Evolutionary conservation across 37 sponge, comb jelly and placozoan genomes (phyloP), one percentile per base, ranked within the genome.

Genomic region (Dysidea cf. avara): DNA sequence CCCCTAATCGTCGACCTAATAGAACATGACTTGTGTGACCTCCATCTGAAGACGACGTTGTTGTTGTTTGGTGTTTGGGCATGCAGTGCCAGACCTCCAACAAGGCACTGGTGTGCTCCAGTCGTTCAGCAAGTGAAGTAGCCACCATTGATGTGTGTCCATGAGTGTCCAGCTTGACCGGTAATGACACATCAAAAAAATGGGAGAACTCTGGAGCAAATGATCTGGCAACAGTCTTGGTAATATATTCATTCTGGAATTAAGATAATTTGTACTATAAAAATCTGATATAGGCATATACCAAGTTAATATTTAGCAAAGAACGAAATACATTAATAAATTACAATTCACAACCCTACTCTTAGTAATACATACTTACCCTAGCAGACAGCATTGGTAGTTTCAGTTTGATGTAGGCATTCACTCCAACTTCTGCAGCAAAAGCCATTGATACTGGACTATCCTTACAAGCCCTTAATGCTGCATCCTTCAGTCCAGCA

Each of bases 201-300:
- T 83, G 76, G 20, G 84, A 87, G 31, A 82, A 77, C 32, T 91
- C 84, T 14, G 92, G 92, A 83, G 77, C 21, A 57, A 91, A 91
- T 26, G 63, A 69, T 5, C 68, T 73, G 56, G 90, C 78, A 68
- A 91, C 56, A 7, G 83, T 53, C 53, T 78, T 91, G n/a, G 92
- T 86, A 14, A 43, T 46, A 20, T 53, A 32, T 36, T 17, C 14
- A 26, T 64, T 22, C 75, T 81, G 57, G 29, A 21, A 66, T 46
- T 14, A 4, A 14, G 24, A 46, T 9, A 14, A 48, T 31, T 18
- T 7, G 29, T 24, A 35, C 3, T 28, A 35, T 22, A 7, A 20
- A 47, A 17, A 6, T 32, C 9, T 24, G 31, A 21, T 12, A 12
- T 34, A 63, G 7, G 35, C 7, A 14, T 3, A 28, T 29, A 63